Percentiles rank a stretch among this genome's conserved stretches.
phyloP scores from a whole-genome alignment of 2,113 vertebrate genomes.

The Prunella fulvescens region DNA sequence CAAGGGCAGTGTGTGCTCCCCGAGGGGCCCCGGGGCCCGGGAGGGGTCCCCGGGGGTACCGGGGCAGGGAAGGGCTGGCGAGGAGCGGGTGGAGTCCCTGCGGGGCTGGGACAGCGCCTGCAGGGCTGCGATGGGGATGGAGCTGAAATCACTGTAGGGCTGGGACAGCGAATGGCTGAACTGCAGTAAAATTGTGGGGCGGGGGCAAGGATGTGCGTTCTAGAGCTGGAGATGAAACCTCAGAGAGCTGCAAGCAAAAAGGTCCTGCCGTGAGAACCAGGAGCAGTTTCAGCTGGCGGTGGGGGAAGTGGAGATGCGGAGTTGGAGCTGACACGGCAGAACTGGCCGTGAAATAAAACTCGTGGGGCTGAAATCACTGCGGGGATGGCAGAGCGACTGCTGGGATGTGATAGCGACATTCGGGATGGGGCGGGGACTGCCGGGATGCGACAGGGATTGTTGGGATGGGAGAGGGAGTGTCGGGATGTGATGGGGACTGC shows the following conservation, averaged over 20 bases:
- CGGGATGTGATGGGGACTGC: rapidly evolving
- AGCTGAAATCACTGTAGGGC: background rate
- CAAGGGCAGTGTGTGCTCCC: background rate
- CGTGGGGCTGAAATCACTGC: background rate
- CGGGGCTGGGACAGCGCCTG: background rate
- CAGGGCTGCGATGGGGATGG: no score
- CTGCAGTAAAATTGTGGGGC: background rate
- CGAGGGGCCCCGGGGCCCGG: no score
- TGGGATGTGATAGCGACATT: rapidly evolving
- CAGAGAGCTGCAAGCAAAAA: background rate
- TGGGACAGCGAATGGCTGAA: background rate
- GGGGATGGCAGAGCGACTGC: background rate
- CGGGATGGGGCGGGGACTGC: rapidly evolving
- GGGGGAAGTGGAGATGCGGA: background rate
- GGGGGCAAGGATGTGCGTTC: background rate
- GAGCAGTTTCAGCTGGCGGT: no score
- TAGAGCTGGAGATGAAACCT: background rate
- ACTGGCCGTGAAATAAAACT: background rate
- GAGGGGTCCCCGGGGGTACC: background rate
- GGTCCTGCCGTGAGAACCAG: background rate
- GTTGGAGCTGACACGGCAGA: background rate
- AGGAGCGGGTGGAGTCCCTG: background rate
- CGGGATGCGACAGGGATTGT: background rate
- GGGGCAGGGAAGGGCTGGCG: background rate
- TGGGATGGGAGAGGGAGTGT: background rate